Evolutionary conservation across 2,888 invertebrate species (phyloP), one percentile per base, ranked within the genome.

Genomic region (Argyresthia albistria): DNA sequence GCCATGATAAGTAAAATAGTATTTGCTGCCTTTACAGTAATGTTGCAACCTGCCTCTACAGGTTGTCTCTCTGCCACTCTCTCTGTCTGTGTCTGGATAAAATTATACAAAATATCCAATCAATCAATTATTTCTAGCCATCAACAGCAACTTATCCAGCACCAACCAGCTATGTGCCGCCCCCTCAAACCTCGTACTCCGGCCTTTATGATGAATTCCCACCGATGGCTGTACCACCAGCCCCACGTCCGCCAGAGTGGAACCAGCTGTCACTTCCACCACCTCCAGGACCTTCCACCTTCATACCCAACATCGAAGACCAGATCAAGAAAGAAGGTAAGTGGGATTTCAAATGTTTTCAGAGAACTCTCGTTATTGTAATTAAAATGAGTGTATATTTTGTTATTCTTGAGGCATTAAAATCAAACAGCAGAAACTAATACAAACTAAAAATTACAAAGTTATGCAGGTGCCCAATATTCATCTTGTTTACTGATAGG

Each of bases 251-350:
- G 1, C 75, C 77, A 0, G 79, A 80, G 0, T 88, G 88, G 88
- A 86, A 82, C 58, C 83, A 83, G 58, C 77, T 82, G 76, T 77
- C 82, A 0, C 62, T 84, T 36, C 83, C 82, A 0, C 80, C 81
- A 0, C 67, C 65, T 0, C 62, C 73, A 1, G 64, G 65, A 0
- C 53, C 57, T 3, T 58, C 60, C 10, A 12, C 50, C 46, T 14
- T n/a, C 12, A 52, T 42, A 43, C 39, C 46, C 39, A 53, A 50
- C 25, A 48, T 79, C 50, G 88, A 80, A 60, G 88, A 88, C 52
- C 86, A 88, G 58, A 73, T 84, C 12, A 88, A 88, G 60, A 88
- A 88, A 73, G 88, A 89, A 74, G 88, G 88, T 88, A 55, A 48
- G 57, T 45, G 25, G 6, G 25, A 25, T 6, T 25, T 6, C 2